phyloP scores from a whole-genome alignment of 2,888 invertebrate genomes.

The Synergus itoensis region DNA sequence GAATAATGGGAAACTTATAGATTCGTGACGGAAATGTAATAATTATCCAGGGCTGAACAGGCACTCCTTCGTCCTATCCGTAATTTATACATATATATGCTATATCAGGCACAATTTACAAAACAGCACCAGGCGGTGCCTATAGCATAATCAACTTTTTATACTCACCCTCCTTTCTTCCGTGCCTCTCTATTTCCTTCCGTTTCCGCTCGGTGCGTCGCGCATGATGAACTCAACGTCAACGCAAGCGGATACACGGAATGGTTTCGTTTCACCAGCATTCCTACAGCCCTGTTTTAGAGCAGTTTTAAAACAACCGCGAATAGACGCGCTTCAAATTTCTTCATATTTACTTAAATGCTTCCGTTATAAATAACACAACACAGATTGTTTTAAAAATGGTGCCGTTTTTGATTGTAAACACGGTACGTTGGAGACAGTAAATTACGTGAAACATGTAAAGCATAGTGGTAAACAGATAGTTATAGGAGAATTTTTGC shows the following conservation, averaged over 20 bases:
- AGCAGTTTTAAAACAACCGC: slow-evolving; percentile 59
- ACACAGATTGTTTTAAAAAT: background rate
- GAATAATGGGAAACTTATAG: background rate
- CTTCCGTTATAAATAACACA: background rate
- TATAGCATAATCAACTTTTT: slow-evolving; percentile 37
- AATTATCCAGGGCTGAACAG: slow-evolving; percentile 10
- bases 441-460: background rate
- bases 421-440: no score
- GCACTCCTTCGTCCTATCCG: slow-evolving; percentile 29
- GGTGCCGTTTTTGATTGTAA: background rate
- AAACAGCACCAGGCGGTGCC: slow-evolving; percentile 38
- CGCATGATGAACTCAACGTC: slow-evolving; percentile 67
- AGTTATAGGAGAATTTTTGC: background rate
- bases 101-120: background rate
- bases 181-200: slow-evolving; percentile 74
- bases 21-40: slow-evolving; percentile 18
- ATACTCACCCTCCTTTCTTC: slow-evolving; percentile 55
- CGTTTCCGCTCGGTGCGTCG: slow-evolving; percentile 73
- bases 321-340: slow-evolving; percentile 52
- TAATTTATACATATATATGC: background rate
- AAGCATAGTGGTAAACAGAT: background rate
- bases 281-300: slow-evolving; percentile 22
- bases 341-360: background rate
- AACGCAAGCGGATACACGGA: background rate
- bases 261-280: slow-evolving; percentile 17